phyloP scores from a whole-genome alignment of 2,888 invertebrate species.

The Galerucella calmariensis region DNA sequence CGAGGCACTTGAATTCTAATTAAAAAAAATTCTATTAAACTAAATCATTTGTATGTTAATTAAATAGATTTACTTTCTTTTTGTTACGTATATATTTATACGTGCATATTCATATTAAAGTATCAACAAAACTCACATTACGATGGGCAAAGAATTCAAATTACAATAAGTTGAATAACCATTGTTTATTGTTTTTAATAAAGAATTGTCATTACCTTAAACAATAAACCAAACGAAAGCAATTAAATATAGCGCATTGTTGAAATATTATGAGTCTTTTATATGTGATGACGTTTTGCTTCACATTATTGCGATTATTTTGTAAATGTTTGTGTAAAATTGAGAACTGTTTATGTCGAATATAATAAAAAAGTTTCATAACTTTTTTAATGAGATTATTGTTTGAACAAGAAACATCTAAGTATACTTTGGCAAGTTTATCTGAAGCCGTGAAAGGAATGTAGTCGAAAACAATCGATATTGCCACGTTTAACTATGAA shows the following conservation, averaged over 20 bases:
- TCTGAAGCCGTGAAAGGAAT: too few species aligned
- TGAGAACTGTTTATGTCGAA: neutral
- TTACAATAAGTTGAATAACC: slow-evolving; percentile 34
- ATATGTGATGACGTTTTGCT: too few species aligned
- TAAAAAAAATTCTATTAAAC: too few species aligned
- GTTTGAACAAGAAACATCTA: too few species aligned
- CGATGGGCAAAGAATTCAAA: neutral
- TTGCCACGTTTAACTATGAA: too few species aligned
- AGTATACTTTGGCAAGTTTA: too few species aligned
- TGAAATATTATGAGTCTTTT: too few species aligned
- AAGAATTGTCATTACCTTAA: slow-evolving; percentile 33
- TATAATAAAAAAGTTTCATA: neutral
- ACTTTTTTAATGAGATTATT: neutral
- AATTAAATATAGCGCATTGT: slow-evolving; percentile 7
- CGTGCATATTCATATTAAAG: slow-evolving; percentile 14
- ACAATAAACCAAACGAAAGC: slow-evolving; percentile 17
- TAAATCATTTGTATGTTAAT: slow-evolving; percentile 4
- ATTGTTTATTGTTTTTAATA: slow-evolving; percentile 38
- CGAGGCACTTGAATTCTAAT: too few species aligned
- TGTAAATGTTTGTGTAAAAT: neutral
- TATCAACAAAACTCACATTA: slow-evolving; percentile 15
- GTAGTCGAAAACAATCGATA: too few species aligned
- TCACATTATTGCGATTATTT: neutral
- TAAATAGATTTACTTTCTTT: slow-evolving; percentile 19
- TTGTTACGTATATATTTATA: slow-evolving; percentile 14